Evolutionary conservation across 1,140 invertebrate species (phyloP).

Genomic region (Dendroctonus valens): DNA sequence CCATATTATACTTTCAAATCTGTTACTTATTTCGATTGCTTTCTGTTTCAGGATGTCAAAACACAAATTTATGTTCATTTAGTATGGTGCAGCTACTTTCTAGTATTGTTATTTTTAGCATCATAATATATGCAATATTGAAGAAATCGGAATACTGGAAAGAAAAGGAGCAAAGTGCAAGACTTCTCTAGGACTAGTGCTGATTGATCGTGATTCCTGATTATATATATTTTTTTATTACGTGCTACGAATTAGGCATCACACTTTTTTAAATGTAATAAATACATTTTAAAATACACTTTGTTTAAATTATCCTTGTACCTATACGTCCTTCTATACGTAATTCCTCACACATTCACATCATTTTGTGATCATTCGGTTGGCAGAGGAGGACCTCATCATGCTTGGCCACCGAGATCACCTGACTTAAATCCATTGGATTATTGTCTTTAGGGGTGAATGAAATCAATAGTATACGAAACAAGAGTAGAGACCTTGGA

Average conservation of each 20-base stretch:
- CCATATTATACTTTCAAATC: neutral
- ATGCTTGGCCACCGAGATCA: too few species aligned
- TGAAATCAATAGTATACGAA: too few species aligned
- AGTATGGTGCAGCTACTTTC: conserved; percentile 25
- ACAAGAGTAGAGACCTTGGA: too few species aligned
- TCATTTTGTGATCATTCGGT: too few species aligned
- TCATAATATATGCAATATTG: conserved; percentile 14
- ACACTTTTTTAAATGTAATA: neutral
- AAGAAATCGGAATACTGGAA: conserved; percentile 21
- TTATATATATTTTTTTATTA: neutral
- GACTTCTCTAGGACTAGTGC: conserved; percentile 11
- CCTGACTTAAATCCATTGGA: too few species aligned
- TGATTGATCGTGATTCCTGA: neutral
- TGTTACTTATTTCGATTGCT: neutral
- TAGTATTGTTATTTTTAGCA: conserved; percentile 21
- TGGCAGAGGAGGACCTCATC: too few species aligned
- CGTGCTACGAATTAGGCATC: neutral
- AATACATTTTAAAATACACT: neutral
- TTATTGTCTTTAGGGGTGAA: too few species aligned
- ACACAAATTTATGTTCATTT: conserved; percentile 27
- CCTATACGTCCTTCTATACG: neutral
- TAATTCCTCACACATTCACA: too few species aligned
- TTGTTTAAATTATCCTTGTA: neutral
- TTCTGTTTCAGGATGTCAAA: conserved; percentile 21
- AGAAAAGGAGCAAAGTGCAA: conserved; percentile 19